A percentile compares a stretch with the other conserved stretches of the same genome.
Evolutionary conservation across 2,113 vertebrate genomes (phyloP).

Genomic region (Abramis brama): DNA sequence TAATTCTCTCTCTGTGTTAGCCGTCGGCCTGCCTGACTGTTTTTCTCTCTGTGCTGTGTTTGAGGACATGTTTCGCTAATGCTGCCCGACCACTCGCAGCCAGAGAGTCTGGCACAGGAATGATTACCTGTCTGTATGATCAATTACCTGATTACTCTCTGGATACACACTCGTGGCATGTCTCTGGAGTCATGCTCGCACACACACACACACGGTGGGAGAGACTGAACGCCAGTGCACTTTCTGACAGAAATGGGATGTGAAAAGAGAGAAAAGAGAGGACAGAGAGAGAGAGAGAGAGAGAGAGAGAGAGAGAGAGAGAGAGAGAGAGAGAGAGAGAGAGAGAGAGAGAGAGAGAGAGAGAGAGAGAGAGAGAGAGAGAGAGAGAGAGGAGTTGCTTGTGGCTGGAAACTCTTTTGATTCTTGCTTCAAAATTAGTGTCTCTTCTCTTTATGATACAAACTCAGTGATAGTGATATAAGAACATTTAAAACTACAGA

Average conservation of each 20-base stretch:
- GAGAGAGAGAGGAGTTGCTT: conserved; percentile 13
- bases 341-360: conserved; percentile 12
- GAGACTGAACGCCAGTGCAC: conserved; percentile 5
- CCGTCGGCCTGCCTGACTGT: background rate
- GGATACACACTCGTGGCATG: conserved; percentile 60
- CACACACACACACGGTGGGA: background rate
- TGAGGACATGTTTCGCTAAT: conserved; percentile 69
- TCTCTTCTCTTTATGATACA: background rate
- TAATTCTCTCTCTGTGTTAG: background rate
- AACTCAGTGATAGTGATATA: background rate
- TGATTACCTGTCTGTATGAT: conserved; percentile 82
- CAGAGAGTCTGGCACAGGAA: conserved; percentile 73
- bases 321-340: conserved; percentile 15
- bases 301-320: background rate
- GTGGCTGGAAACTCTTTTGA: conserved; percentile 20
- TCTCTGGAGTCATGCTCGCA: conserved; percentile 30
- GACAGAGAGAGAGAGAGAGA: conserved; percentile 9
- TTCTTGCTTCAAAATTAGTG: conserved; percentile 7
- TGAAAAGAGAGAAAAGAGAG: conserved; percentile 21
- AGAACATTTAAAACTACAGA: background rate
- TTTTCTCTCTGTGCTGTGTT: conserved; percentile 56
- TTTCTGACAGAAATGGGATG: conserved; percentile 30
- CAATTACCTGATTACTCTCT: conserved; percentile 82
- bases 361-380: conserved; percentile 9
- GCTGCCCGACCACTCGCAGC: conserved; percentile 69